Percentiles rank a stretch among this genome's conserved stretches.
phyloP scores from a whole-genome alignment of 2,888 invertebrate genomes.

The Andrena dorsata region DNA sequence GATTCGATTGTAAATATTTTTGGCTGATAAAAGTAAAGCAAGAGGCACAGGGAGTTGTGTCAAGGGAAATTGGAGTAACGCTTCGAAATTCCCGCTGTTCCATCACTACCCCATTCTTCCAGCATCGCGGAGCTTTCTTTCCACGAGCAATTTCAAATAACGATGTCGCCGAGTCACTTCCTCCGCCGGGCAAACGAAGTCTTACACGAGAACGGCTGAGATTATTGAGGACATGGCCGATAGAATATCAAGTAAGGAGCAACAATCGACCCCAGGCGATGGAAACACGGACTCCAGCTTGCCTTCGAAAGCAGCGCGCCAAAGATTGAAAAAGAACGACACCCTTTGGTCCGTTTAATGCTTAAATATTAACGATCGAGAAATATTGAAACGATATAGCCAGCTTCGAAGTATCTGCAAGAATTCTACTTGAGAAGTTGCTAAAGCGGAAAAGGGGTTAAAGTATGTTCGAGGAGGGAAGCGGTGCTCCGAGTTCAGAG shows the following conservation, averaged over 20 bases:
- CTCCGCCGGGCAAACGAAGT: constrained; percentile 27
- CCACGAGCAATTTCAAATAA: constrained; percentile 37
- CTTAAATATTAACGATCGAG: background rate
- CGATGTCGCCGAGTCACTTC: constrained; percentile 1
- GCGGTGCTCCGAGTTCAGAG: too few species aligned
- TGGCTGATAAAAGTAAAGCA: background rate
- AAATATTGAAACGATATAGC: background rate
- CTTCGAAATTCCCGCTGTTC: constrained; percentile 15
- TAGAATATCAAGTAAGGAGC: constrained; percentile 41
- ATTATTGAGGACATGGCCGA: constrained; percentile 26
- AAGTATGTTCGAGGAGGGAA: background rate
- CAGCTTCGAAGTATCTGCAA: background rate
- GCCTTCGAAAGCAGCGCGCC: background rate
- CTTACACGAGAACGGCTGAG: constrained; percentile 20
- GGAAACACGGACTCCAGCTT: constrained; percentile 16
- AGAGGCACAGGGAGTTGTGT: background rate
- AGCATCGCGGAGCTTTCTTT: constrained; percentile 1
- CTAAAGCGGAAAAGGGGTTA: background rate
- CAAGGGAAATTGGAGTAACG: background rate
- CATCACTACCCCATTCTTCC: background rate
- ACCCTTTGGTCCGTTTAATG: too few species aligned
- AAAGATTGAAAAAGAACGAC: background rate
- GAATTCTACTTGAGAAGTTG: background rate
- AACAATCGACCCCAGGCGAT: background rate
- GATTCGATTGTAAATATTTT: background rate